A percentile compares a stretch with the other conserved stretches of the same genome.
Evolutionary conservation across 35 echinoderm and acorn worm genomes (phyloP).

Genomic region (Acanthaster planci): DNA sequence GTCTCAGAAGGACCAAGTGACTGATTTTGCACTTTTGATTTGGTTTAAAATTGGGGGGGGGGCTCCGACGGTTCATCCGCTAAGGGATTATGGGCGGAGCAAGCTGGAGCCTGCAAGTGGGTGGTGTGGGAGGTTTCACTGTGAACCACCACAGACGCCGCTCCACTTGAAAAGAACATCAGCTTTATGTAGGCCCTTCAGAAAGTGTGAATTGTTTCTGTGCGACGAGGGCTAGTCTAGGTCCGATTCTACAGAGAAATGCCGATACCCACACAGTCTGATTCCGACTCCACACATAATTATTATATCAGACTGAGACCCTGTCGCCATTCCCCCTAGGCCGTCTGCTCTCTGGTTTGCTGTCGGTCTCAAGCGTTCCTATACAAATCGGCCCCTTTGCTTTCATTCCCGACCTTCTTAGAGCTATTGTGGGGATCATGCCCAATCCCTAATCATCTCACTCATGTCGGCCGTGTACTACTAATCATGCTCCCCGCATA

Average conservation of each 20-base stretch:
- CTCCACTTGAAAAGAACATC: not conserved
- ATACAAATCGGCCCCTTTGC: conserved; percentile 11
- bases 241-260: not conserved
- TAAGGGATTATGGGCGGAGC: too few relatives aligned
- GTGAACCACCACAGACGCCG: too few relatives aligned
- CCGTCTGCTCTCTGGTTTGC: not conserved
- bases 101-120: too few relatives aligned
- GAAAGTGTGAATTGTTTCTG: not conserved
- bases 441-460: conserved; percentile 8
- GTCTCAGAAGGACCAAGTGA: too few relatives aligned
- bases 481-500: not conserved
- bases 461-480: not conserved
- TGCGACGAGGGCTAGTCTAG: not conserved
- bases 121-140: too few relatives aligned
- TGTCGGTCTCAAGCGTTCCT: conserved; percentile 10
- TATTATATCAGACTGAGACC: not conserved
- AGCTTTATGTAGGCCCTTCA: not conserved
- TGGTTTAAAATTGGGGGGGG: too few relatives aligned
- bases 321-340: conserved; percentile 13
- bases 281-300: too few relatives aligned
- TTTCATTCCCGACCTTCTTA: not conserved
- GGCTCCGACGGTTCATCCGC: too few relatives aligned
- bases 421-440: not conserved
- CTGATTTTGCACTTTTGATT: too few relatives aligned
- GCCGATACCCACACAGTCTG: too few relatives aligned